These are phyloP conservation scores for Gallinago media DNA, from an alignment of 2,113 vertebrate genomes.

Conservation along the genomic window DNA sequence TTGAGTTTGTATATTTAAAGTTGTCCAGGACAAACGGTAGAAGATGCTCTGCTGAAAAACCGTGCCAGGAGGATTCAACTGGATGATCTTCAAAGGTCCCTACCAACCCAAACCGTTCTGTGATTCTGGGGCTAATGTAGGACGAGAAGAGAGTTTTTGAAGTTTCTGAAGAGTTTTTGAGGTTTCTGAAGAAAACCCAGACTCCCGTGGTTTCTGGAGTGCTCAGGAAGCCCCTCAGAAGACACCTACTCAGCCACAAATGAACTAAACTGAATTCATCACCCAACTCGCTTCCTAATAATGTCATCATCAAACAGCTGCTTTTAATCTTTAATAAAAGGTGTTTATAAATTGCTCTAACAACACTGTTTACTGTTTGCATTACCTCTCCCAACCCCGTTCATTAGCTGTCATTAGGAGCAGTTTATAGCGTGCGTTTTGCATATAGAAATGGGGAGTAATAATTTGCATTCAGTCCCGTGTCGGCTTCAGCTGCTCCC, in stretches of 20 bases:
- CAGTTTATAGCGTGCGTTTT: neutral
- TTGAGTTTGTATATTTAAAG: no score
- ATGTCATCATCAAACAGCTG: conserved; percentile 34
- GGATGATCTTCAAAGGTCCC: neutral
- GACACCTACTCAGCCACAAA: neutral
- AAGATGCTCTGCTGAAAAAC: neutral
- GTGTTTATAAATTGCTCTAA: conserved; percentile 45
- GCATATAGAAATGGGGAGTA: neutral
- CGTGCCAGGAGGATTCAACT: neutral
- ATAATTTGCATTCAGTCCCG: neutral
- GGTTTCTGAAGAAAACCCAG: neutral
- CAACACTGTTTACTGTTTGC: conserved; percentile 48
- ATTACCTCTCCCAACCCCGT: neutral
- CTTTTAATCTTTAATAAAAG: conserved; percentile 56
- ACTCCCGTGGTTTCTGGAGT: neutral
- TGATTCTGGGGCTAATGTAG: neutral
- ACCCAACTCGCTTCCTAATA: neutral
- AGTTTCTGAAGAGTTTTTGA: no score
- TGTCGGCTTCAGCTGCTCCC: neutral
- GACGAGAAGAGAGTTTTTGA: neutral
- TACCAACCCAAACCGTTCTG: neutral
- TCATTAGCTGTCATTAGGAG: conserved; percentile 56
- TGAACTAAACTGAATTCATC: neutral
- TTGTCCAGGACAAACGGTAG: neutral
- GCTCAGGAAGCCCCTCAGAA: neutral